These are phyloP conservation scores for Aporrectodea caliginosa DNA, from an alignment of 1,140 invertebrate species.

Conservation along the genomic window DNA sequence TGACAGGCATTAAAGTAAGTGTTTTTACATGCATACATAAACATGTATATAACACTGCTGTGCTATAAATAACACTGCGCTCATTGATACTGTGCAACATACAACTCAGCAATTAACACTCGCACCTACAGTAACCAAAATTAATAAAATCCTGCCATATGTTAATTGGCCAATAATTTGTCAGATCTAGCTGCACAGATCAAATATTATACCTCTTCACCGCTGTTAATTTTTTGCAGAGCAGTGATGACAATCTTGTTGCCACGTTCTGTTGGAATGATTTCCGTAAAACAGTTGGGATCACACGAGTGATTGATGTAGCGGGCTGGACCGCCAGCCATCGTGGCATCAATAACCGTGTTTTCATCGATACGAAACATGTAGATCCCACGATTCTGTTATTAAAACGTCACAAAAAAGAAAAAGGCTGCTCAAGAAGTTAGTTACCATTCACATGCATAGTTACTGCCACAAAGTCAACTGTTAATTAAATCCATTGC, in stretches of 20 bases:
- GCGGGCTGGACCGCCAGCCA: slow-evolving; percentile 89
- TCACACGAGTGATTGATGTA: slow-evolving; percentile 98
- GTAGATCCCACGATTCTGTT: slow-evolving; percentile 96
- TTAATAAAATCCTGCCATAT: too few relatives aligned
- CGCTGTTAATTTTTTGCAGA: slow-evolving; percentile 86
- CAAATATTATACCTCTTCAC: slow-evolving; percentile 99
- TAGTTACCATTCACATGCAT: not conserved
- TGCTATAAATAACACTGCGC: too few relatives aligned
- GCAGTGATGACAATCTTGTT: slow-evolving; percentile 94
- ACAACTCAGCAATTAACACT: too few relatives aligned
- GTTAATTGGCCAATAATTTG: too few relatives aligned
- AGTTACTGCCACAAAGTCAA: not conserved
- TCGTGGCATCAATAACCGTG: slow-evolving; percentile 89
- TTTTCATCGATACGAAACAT: slow-evolving; percentile 99
- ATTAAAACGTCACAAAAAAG: slow-evolving; percentile 27
- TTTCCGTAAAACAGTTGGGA: slow-evolving; percentile 98
- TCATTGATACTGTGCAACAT: too few relatives aligned
- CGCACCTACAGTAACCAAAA: too few relatives aligned
- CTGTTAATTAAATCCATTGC: too few relatives aligned
- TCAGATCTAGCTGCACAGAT: too few relatives aligned
- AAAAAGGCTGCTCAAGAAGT: not conserved
- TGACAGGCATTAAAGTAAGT: too few relatives aligned
- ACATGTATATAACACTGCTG: too few relatives aligned
- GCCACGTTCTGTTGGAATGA: slow-evolving; percentile 93
- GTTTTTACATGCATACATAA: too few relatives aligned